Base-by-base conservation (phyloP, 2,797 vertebrate species). In the Acridotheres tristis region DNA sequence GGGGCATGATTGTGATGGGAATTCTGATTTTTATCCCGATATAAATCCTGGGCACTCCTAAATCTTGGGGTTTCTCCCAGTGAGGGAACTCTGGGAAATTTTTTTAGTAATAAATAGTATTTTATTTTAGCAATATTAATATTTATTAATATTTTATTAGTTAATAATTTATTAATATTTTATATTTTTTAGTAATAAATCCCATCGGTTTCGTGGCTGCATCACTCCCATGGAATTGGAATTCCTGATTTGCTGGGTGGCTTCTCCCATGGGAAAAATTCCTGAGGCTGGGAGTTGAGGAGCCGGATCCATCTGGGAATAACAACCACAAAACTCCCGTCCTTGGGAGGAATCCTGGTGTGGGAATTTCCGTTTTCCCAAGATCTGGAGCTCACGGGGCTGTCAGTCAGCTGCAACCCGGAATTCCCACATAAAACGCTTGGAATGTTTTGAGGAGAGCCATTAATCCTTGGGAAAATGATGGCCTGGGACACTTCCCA, bases 381-480 rank as follows among this genome's bases (percentile, higher is more conserved):
- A 11, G 51, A 79, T 19, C 4, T 0, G 2, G 32, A 25, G 6
- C 25, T 43, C 2, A 0, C 1, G 1, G 32, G 3, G 61, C 29
- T n/a, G 22, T 50, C 53, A 25, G 32, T 30, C 48, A 23, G 29
- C 53, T 7, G 19, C 25, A 29, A 30, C 20, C 36, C 1, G 1
- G 36, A 42, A 81, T 69, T 81, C 65, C 65, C 36, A 13, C 20
- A 13, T 29, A 43, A 69, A 81, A 81, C 0, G 1, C 16, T 25
- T 8, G 78, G 78, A 81, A 69, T 69, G 45, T 34, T 59, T 34
- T 20, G 26, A 42, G 54, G 25, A 51, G 45, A 42, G 53, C 34
- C 23, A 1, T 11, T 11, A 51, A 69, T 36, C 78, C 65, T 43
- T 25, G 54, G 78, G 8, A 69, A 59, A 69, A 51, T 1, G 21